Conservation (phyloP, 64 coral and sea anemone species). For the Anthopleura sola region DNA sequence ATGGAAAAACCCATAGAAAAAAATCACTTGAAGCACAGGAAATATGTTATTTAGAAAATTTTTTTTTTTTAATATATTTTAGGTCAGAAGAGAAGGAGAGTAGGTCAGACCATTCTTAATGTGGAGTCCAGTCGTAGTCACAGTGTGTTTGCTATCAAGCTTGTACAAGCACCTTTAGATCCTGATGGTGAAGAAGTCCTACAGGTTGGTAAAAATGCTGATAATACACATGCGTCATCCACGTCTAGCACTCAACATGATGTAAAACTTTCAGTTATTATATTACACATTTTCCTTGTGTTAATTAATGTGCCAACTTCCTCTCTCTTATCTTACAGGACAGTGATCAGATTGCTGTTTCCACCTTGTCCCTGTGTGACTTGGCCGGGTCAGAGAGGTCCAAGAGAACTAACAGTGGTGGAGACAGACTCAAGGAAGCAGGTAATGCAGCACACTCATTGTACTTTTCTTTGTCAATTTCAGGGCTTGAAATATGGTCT, state of each 20-base stretch:
- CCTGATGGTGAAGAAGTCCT: conserved; percentile 94
- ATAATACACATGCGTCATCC: too few relatives aligned
- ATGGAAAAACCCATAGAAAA: too few relatives aligned
- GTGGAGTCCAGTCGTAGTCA: conserved; percentile 91
- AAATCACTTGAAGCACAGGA: too few relatives aligned
- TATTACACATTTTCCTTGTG: too few relatives aligned
- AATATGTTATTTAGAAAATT: too few relatives aligned
- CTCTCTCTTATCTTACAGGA: too few relatives aligned
- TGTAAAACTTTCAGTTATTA: too few relatives aligned
- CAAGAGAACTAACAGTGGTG: conserved; percentile 84
- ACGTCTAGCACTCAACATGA: too few relatives aligned
- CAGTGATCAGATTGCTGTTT: conserved; percentile 78
- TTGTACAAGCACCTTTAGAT: conserved; percentile 86
- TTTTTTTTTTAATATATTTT: too few relatives aligned
- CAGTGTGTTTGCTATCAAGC: conserved; percentile 91
- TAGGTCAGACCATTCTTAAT: conserved; percentile 86
- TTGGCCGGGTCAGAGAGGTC: conserved; percentile 96
- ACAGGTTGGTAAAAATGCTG: conserved; percentile 29
- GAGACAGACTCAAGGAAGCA: conserved; percentile 92
- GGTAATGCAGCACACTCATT: conserved; percentile 20
- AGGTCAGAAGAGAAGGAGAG: conserved; percentile 94
- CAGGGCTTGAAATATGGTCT: too few relatives aligned
- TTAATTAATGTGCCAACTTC: too few relatives aligned
- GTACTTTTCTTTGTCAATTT: too few relatives aligned
- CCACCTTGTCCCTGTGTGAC: conserved; percentile 93